Base-by-base conservation (phyloP, 2,888 invertebrate species). In the Stenodera caucasica region DNA sequence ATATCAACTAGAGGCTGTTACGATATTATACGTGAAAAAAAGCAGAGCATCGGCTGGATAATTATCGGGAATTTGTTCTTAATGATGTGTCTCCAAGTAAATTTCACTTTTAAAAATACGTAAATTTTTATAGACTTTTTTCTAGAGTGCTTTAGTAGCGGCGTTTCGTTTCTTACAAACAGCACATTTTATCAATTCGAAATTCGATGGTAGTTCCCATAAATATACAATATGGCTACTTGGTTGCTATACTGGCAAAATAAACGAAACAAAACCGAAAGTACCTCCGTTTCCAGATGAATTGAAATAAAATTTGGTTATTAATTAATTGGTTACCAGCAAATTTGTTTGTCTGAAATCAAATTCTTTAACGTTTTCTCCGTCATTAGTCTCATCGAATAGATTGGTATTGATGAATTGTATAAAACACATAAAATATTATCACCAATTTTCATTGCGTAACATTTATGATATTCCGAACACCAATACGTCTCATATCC, bases 381-480 rank as follows among this genome's bases (percentile, higher is more conserved):
- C 0, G 90, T 88, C 60, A 91, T 83, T 63, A 87, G 80, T 75
- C 90, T 87, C 86, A 92, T 90, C 8, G 91, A 88, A 72, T 89
- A 88, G 15, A 87, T 88, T 18, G 92, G 90, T 58, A 94, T 86
- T 21, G 88, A 82, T 9, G 90, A 85, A 9, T 87, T 84, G 73
- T 90, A 94, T 0, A 94, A 81, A 8, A 88, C 85, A 75, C 91
- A 92, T 63, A 93, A 83, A 58, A 93, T 81, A 70, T 90, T 85
- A 64, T 87, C 84, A 8, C 84, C 84, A 1, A 84, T 83, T 74
- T 86, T 86, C 18, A 88, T 82, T 0, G 90, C 91, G 74, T 92
- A 91, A 72, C 93, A 92, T 79, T 94, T 94, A 78, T 93, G 90
- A 76, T 91, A 92, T 74, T 94, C 93, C 0, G 92, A 90, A 76